Base-by-base conservation (phyloP, 2,113 vertebrate species). In the Strigops habroptila region DNA sequence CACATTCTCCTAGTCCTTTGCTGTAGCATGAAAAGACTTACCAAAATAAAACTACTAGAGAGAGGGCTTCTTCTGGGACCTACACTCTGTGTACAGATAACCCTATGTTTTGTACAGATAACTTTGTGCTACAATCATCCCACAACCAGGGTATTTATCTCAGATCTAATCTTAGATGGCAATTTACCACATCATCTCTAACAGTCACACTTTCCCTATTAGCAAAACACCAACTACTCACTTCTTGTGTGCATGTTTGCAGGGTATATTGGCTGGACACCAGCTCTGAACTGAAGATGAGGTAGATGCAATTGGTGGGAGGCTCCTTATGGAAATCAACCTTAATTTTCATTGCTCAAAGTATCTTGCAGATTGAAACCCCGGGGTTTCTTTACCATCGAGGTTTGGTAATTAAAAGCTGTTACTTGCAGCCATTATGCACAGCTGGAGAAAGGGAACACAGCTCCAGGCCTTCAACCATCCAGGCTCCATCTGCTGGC, bases 181-280 rank as follows among this genome's bases (percentile, higher is more conserved):
- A 69, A 49, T 41, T 63, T 18, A 62, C 18, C 53, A n/a, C 9
- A 27, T 3, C 10, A 28, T 13, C n/a, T 49, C 65, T 9, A 53
- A 31, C 1, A 57, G 13, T 10, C 60, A 17, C 9, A 5, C 19
- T 7, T 68, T 57, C 28, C 33, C 68, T 5, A 3, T 5, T 18
- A 60, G 53, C 16, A 48, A 23, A 70, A n/a, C 6, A 39, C 39
- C 16, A 65, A 76, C 33, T 0, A 2, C 18, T 1, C 1, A 21
- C 33, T 43, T 18, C 19, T 48, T 30, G 10, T 30, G 10, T 2
- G 28, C 25, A 0, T 1, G 3, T 28, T 25, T 11, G 19, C 35
- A 60, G 46, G 33, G 41, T 1, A 0, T 7, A 22, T 3, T 1
- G 3, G 17, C 28, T 9, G 33, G 35, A 30, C 37, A 30, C 18